A percentile compares a stretch with the other conserved stretches of the same genome.
phyloP scores from a whole-genome alignment of 2,113 vertebrate species.

The Tetraodon nigroviridis region DNA sequence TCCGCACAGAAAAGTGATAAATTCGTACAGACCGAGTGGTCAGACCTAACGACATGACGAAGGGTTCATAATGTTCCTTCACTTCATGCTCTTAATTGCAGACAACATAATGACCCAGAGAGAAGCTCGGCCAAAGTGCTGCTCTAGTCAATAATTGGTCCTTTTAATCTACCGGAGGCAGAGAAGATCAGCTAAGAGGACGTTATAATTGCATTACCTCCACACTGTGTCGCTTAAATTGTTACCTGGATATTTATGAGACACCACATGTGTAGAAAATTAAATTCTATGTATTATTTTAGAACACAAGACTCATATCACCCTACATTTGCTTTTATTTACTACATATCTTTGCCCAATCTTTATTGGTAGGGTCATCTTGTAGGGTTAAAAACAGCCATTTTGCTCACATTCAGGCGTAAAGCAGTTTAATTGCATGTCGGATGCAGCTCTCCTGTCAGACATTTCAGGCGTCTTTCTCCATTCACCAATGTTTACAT shows the following conservation, averaged over 20 bases:
- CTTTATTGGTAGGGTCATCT: too few relatives aligned
- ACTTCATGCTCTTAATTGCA: slow-evolving; percentile 62
- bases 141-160: slow-evolving; percentile 57
- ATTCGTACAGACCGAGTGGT: slow-evolving; percentile 30
- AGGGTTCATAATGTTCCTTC: slow-evolving; percentile 45
- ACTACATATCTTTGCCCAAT: too few relatives aligned
- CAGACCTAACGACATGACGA: slow-evolving; percentile 47
- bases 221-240: slow-evolving; percentile 25
- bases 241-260: slow-evolving; percentile 14
- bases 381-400: too few relatives aligned
- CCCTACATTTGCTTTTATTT: too few relatives aligned
- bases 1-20: slow-evolving; percentile 13
- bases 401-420: too few relatives aligned
- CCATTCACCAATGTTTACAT: slow-evolving; percentile 13
- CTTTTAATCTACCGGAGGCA: slow-evolving; percentile 44
- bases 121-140: slow-evolving; percentile 52
- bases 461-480: slow-evolving; percentile 1
- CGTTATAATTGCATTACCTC: slow-evolving; percentile 37
- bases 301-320: too few relatives aligned
- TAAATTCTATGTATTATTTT: too few relatives aligned
- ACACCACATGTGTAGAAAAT: background rate
- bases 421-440: slow-evolving; percentile 1
- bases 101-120: slow-evolving; percentile 48
- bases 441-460: slow-evolving; percentile 6
- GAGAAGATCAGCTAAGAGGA: slow-evolving; percentile 34